Evolutionary conservation across 2,888 invertebrate species (phyloP).

Genomic region (Holacanthella duospinosa): DNA sequence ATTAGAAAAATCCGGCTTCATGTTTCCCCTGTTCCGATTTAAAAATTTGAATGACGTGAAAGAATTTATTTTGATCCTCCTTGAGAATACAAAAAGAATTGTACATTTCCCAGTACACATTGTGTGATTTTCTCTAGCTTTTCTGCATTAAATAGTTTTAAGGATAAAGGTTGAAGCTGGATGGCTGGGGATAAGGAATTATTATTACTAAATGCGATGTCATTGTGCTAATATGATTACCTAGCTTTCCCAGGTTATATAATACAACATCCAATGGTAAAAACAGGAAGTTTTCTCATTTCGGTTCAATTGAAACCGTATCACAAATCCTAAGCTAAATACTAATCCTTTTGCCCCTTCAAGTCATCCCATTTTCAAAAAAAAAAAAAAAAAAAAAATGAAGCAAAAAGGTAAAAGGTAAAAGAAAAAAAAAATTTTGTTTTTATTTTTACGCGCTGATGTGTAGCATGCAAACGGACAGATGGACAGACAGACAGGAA

Average conservation of each 20-base stretch:
- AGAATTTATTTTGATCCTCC: background rate
- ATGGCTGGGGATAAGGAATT: too few species aligned
- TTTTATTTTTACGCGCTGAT: too few species aligned
- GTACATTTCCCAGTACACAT: background rate
- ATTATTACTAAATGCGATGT: background rate
- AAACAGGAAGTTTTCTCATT: too few species aligned
- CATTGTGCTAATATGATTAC: background rate
- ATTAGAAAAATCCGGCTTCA: too few species aligned
- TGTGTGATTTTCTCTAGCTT: background rate
- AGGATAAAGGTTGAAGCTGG: too few species aligned
- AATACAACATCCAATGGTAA: too few species aligned
- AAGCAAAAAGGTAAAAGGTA: conserved; percentile 19
- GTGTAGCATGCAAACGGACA: too few species aligned
- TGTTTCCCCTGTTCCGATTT: too few species aligned
- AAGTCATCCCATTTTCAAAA: conserved; percentile 11
- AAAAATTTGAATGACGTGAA: background rate
- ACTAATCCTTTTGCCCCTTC: background rate
- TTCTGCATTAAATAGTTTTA: background rate
- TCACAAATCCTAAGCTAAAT: background rate
- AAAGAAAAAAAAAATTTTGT: too few species aligned
- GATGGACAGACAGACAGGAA: too few species aligned
- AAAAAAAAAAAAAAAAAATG: too few species aligned
- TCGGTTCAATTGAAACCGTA: background rate
- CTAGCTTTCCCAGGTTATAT: too few species aligned
- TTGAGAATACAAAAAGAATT: background rate